Base-by-base conservation (phyloP, 2,888 invertebrate species). In the Nipponacmea schrenckii region DNA sequence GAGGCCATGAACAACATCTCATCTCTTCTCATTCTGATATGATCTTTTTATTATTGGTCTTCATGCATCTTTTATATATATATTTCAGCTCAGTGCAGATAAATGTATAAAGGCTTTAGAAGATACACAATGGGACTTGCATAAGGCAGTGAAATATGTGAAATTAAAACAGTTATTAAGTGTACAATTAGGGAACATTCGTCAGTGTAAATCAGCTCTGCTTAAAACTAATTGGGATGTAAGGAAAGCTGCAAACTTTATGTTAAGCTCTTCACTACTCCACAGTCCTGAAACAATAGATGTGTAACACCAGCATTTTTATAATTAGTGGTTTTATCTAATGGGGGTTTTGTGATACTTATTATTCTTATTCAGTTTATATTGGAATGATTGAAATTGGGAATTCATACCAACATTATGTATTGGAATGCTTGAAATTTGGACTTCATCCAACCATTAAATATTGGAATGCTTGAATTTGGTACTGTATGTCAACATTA, bases 61-160 rank as follows among this genome's bases (percentile, higher is more conserved):
- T 39, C 7, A 7, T 39, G 1, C 39, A 39, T 39, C 39, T 39
- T 39, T 39, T 39, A 1, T 39, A 8, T 39, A 39, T 39, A 39
- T 39, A 31, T 71, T 79, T 0, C 81, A 89, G 85, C 83, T 89
- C 67, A 84, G 83, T 50, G 81, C 93, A 0, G 93, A 94, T 78
- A 93, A 94, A 75, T 96, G 96, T 82, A 90, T 96, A 5, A 91
- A 92, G 76, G 94, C 95, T 0, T 89, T 97, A 62, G 94, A 96
- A 84, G 92, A 94, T 74, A 94, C 94, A 69, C 92, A 94, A 76
- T 96, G 97, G 96, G 94, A 96, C 85, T 94, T 96, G 0, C 93
- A 95, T 84, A 93, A 93, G 68, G 96, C 96, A 17, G 95, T 97
- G 78, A 97, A 97, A 87, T 90, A 94, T 75, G 91, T 93, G 27